phyloP scores from a whole-genome alignment of 92 coral and sea anemone genomes.

The Epizoanthus stellaris region DNA sequence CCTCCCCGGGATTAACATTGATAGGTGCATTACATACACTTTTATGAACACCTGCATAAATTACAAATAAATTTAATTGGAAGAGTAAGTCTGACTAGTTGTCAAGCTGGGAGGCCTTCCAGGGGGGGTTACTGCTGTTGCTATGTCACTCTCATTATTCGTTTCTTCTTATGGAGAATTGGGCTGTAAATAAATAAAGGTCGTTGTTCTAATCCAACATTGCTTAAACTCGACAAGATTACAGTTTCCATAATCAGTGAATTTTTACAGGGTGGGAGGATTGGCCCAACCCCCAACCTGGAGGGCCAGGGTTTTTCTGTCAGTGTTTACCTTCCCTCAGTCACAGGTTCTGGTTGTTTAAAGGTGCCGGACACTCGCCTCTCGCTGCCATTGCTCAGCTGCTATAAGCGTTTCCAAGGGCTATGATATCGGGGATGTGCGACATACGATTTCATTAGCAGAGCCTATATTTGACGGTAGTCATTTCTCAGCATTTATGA shows the following conservation, averaged over 20 bases:
- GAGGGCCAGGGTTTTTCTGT: neutral
- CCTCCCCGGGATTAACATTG: no score
- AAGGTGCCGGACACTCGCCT: no score
- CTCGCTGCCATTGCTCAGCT: neutral
- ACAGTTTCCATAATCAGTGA: neutral
- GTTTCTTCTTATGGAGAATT: no score
- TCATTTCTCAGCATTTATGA: constrained; percentile 35
- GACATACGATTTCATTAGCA: neutral
- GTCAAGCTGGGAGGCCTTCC: no score
- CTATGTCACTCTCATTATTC: no score
- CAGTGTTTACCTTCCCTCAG: neutral
- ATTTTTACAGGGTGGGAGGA: neutral
- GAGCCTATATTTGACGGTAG: constrained; percentile 14
- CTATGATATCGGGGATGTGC: neutral
- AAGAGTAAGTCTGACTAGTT: no score
- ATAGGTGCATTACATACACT: no score
- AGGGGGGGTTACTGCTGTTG: no score
- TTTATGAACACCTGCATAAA: no score
- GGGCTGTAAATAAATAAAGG: neutral
- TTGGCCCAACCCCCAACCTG: neutral
- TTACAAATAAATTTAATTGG: no score
- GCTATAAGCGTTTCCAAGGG: neutral
- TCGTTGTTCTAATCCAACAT: neutral
- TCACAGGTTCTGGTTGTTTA: neutral
- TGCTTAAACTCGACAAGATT: neutral